phyloP scores from a whole-genome alignment of 30 jellyfish, hydroid and myxozoan genomes.

The Chironex yamaguchii region DNA sequence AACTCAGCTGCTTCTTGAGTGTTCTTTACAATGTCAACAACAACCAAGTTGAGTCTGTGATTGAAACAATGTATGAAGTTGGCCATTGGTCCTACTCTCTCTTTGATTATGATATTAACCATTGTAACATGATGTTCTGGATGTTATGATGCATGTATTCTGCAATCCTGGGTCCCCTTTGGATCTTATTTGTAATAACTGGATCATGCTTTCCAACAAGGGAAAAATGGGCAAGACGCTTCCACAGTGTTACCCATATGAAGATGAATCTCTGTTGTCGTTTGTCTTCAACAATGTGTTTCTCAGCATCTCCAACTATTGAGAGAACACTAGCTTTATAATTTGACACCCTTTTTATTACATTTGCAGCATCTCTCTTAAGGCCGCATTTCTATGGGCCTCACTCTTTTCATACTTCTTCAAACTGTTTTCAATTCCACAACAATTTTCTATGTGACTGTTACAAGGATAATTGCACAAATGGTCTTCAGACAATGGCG shows the following conservation, averaged over 20 bases:
- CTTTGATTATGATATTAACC: neutral
- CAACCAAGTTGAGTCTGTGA: constrained; percentile 9
- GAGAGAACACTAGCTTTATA: neutral
- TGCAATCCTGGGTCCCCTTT: neutral
- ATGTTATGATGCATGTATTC: neutral
- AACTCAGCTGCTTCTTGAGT: neutral
- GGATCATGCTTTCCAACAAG: neutral
- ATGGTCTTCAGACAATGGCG: constrained; percentile 2
- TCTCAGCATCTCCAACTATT: constrained; percentile 20
- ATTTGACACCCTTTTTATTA: no score
- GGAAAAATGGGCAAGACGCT: neutral
- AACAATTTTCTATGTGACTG: constrained; percentile 28
- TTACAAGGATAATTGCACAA: constrained; percentile 23
- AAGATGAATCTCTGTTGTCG: neutral
- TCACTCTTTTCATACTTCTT: no score
- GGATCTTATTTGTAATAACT: neutral
- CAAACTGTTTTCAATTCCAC: no score
- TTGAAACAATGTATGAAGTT: constrained; percentile 7
- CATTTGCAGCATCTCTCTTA: no score
- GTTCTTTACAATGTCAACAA: neutral
- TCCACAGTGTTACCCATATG: no score
- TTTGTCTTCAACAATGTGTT: neutral
- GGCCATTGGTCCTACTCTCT: constrained; percentile 5
- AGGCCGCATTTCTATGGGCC: no score
- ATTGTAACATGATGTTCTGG: constrained; percentile 38